Conservation (phyloP, 2,797 vertebrate genomes). For the Tarsius wallacei region DNA sequence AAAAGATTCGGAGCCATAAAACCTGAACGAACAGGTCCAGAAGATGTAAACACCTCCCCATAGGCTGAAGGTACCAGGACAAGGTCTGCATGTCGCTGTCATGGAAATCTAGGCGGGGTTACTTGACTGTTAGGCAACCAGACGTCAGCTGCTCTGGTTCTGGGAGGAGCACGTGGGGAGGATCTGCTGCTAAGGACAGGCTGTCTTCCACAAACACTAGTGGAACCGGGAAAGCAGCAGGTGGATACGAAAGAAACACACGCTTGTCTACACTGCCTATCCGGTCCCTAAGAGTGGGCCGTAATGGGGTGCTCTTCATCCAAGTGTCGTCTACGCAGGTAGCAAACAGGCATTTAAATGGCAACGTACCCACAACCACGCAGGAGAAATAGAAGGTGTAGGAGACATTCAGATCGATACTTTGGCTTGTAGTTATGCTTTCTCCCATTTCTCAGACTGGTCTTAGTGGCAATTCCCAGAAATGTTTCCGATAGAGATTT, state of each 20-base stretch:
- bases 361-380: not conserved
- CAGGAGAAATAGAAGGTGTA: not conserved
- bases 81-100: not conserved
- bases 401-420: not conserved
- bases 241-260: not conserved
- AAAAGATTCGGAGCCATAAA: conserved; percentile 25
- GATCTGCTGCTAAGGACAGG: not conserved
- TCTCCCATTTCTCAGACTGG: not conserved
- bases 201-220: not conserved
- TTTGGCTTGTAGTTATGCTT: not conserved
- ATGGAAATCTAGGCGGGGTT: not conserved
- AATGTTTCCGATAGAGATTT: not conserved
- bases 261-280: not conserved
- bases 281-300: not conserved
- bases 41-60: not conserved
- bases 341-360: not conserved
- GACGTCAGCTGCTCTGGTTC: not conserved
- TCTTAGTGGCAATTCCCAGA: conserved; percentile 48
- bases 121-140: not conserved
- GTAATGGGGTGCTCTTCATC: not conserved
- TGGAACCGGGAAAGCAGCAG: not conserved
- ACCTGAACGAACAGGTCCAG: not conserved
- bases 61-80: not conserved
- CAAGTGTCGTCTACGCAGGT: not conserved
- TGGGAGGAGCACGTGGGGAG: not conserved